Evolutionary conservation across 2,888 invertebrate genomes (phyloP), one percentile per base, ranked within the genome.

Genomic region (Trissoscelio sp.): DNA sequence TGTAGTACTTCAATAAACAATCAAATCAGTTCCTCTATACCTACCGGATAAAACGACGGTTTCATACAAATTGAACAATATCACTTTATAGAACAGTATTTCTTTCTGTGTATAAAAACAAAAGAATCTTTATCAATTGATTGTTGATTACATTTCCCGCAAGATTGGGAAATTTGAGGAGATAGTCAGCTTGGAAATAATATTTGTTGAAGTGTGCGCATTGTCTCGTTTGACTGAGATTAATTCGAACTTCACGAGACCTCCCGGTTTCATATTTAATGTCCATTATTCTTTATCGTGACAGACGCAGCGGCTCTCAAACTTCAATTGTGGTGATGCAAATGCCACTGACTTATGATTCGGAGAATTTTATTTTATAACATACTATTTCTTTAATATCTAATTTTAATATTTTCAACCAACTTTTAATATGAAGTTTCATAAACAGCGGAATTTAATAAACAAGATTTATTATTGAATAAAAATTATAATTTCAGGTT

Each of bases 221-320:
- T 1, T 44, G 39, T 62, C 67, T 75, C 64, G 64, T 42, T 48
- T 39, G 39, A 69, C 73, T 44, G 31, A 42, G 64, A 80, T 74
- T 74, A 74, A 73, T 79, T 67, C 69, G 60, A 69, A 39, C 80
- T 80, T 74, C 48, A 53, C 60, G 62, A 80, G 74, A 80, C 74
- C 79, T 75, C 60, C 51, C 64, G 20, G 46, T 69, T 57, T 55
- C 58, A 44, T 42, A 67, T 70, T 75, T 70, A 80, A 70, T 37
- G 51, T 28, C 46, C 39, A 70, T 64, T 64, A 69, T 34, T 64
- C 37, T 37, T 80, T 74, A 75, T 70, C 70, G 57, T 24, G 74
- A 62, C 18, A 48, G 48, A 64, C 31, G 48, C 72, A 66, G 58
- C 37, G 58, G 39, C 72, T 57, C 64, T 74, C 57, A 64, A 74